Percentiles rank a stretch among this genome's conserved stretches.
phyloP scores from a whole-genome alignment of 2,113 vertebrate species.

The Calonectris borealis region DNA sequence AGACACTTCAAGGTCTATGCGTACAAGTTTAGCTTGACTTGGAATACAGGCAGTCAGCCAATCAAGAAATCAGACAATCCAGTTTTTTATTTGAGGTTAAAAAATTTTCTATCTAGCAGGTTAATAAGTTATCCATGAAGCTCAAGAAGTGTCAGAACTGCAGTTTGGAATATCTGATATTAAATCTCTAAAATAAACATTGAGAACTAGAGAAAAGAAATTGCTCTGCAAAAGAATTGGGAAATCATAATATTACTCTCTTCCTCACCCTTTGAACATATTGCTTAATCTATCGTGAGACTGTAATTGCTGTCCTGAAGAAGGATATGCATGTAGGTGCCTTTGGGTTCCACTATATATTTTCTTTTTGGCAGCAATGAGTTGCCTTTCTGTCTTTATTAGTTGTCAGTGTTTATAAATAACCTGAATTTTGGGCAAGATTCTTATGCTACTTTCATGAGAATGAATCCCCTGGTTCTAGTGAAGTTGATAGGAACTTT shows the following conservation, averaged over 20 bases:
- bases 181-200: conserved; percentile 54
- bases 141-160: background rate
- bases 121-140: conserved; percentile 28
- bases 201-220: conserved; percentile 10
- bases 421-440: background rate
- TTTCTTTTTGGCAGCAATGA: background rate
- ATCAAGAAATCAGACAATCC: background rate
- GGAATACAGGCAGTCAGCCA: conserved; percentile 24
- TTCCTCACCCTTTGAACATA: background rate
- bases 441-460: background rate
- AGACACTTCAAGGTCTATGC: conserved; percentile 25
- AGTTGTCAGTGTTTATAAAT: background rate
- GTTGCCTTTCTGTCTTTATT: background rate
- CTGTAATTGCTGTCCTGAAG: background rate
- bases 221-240: background rate
- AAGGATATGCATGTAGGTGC: background rate
- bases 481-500: background rate
- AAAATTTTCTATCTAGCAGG: background rate
- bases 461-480: background rate
- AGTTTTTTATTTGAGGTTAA: background rate
- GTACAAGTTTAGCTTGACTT: background rate
- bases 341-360: background rate
- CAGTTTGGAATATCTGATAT: conserved; percentile 18
- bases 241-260: background rate
- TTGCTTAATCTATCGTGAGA: background rate